phyloP scores from a whole-genome alignment of 2,113 vertebrate genomes.

The Ptilorrhoa leucosticta region DNA sequence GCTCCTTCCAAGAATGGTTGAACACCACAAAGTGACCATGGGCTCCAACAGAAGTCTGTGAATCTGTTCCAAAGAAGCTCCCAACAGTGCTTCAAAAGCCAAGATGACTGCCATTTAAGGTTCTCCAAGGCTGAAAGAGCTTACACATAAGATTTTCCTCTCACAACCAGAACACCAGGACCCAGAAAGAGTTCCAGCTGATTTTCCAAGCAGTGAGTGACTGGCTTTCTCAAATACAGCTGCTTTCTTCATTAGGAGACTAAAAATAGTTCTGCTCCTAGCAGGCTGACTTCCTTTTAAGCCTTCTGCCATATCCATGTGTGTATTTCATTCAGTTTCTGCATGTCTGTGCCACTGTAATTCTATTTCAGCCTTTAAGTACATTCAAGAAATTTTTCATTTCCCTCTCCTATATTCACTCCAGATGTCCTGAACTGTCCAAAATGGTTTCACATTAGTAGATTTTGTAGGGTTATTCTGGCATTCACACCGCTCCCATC shows the following conservation, averaged over 20 bases:
- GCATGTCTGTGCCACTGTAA: conserved; percentile 49
- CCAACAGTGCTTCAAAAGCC: conserved; percentile 30
- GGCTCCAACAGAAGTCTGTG: background rate
- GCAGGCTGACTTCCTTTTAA: conserved; percentile 70
- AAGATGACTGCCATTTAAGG: conserved; percentile 48
- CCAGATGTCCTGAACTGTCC: conserved; percentile 61
- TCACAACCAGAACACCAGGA: conserved; percentile 54
- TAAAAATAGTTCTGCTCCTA: conserved; percentile 72
- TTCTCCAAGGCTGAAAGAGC: conserved; percentile 23
- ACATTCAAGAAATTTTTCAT: conserved; percentile 63
- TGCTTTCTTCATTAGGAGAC: conserved; percentile 74
- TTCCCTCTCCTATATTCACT: conserved; percentile 35
- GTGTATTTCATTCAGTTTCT: conserved; percentile 74
- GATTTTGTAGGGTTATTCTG: conserved; percentile 45
- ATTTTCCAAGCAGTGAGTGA: conserved; percentile 60
- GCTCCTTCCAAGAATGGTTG: background rate
- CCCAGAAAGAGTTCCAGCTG: conserved; percentile 61
- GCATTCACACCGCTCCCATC: conserved; percentile 37
- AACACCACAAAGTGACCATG: background rate
- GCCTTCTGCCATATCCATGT: conserved; percentile 67
- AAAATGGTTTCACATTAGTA: conserved; percentile 3
- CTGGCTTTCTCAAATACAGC: conserved; percentile 69
- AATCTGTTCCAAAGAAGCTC: conserved; percentile 20
- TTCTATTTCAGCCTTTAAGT: conserved; percentile 70
- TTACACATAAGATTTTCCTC: conserved; percentile 40